These are phyloP conservation scores for Channallabes apus DNA, from an alignment of 2,797 vertebrate species.

Conservation along the genomic window DNA sequence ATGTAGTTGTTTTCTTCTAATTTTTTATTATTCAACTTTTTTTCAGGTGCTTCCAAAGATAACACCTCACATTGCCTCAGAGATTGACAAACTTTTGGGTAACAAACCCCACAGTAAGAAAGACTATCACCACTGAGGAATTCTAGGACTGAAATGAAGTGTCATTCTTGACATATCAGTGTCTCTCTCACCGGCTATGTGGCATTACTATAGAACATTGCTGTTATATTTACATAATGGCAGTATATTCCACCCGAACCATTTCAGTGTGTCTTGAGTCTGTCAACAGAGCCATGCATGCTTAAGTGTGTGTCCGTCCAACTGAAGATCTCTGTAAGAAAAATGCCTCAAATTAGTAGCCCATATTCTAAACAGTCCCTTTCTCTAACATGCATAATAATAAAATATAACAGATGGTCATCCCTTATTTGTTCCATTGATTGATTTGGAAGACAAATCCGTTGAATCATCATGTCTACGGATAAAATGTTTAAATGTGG, in stretches of 20 bases:
- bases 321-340: constrained; percentile 32
- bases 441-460: constrained; percentile 15
- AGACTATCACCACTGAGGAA: constrained; percentile 72
- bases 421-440: constrained; percentile 31
- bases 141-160: constrained; percentile 38
- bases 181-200: constrained; percentile 36
- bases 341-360: background rate
- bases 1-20: background rate
- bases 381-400: constrained; percentile 12
- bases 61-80: constrained; percentile 73
- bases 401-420: constrained; percentile 25
- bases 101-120: constrained; percentile 78
- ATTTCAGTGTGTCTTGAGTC: constrained; percentile 27
- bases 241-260: constrained; percentile 2
- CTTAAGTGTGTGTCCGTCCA: constrained; percentile 29
- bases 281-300: constrained; percentile 51
- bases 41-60: constrained; percentile 80
- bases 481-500: constrained; percentile 1
- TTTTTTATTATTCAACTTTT: background rate
- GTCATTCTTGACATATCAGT: constrained; percentile 34
- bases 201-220: constrained; percentile 33
- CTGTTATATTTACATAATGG: constrained; percentile 9
- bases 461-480: constrained; percentile 8
- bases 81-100: constrained; percentile 76
- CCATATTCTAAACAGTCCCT: constrained; percentile 23